phyloP scores from a whole-genome alignment of 2,888 invertebrate genomes.

The Cryptus armator region DNA sequence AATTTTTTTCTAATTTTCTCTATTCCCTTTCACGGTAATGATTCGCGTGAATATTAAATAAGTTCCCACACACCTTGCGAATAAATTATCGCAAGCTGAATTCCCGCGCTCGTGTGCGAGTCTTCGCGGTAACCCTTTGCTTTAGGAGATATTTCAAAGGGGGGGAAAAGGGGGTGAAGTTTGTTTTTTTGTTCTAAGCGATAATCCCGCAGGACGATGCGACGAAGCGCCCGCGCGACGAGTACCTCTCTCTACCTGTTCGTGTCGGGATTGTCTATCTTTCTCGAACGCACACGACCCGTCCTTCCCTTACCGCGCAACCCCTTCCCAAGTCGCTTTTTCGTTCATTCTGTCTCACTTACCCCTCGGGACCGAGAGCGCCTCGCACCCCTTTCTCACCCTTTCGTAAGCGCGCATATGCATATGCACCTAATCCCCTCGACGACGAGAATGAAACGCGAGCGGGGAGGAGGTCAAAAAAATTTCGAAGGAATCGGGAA shows the following conservation, averaged over 20 bases:
- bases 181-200: conserved; percentile 74
- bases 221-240: conserved; percentile 74
- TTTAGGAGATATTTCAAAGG: neutral
- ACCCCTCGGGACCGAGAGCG: conserved; percentile 37
- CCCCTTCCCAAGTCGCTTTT: conserved; percentile 50
- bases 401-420: conserved; percentile 64
- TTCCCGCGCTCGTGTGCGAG: conserved; percentile 53
- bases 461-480: conserved; percentile 57
- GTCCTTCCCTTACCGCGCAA: conserved; percentile 26
- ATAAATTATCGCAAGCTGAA: conserved; percentile 55
- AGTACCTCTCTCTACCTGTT: conserved; percentile 55
- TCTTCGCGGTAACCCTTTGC: conserved; percentile 1
- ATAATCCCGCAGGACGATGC: conserved; percentile 79
- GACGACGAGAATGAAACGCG: conserved; percentile 53
- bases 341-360: conserved; percentile 59
- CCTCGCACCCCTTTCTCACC: conserved; percentile 66
- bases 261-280: conserved; percentile 44
- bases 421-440: conserved; percentile 68
- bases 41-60: conserved; percentile 39
- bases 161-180: neutral
- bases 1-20: conserved; percentile 27
- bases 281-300: conserved; percentile 50
- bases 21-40: conserved; percentile 22
- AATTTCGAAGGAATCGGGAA: conserved; percentile 68
- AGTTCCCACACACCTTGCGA: conserved; percentile 56